phyloP scores from a whole-genome alignment of 2,797 vertebrate genomes.

The Typhlichthys subterraneus region DNA sequence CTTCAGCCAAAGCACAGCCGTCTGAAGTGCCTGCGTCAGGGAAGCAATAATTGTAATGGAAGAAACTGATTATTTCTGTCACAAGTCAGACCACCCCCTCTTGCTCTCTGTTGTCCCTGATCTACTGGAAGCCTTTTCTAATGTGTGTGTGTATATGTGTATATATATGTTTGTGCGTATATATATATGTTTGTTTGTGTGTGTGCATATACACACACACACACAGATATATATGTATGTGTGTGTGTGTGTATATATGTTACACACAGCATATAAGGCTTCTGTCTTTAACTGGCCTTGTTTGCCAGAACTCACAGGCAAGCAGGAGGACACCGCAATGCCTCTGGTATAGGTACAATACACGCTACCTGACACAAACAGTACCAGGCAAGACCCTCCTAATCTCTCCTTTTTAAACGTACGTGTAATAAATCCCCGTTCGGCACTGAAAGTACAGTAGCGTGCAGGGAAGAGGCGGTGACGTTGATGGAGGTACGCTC shows the following conservation, averaged over 20 bases:
- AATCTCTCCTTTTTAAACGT: neutral
- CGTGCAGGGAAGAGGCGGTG: constrained; percentile 22
- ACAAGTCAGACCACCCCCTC: constrained; percentile 16
- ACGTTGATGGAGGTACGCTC: neutral
- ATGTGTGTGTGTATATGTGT: no score
- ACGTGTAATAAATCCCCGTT: neutral
- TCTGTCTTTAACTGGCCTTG: constrained; percentile 51
- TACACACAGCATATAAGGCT: constrained; percentile 33
- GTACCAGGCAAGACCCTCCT: constrained; percentile 47
- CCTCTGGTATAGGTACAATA: constrained; percentile 61
- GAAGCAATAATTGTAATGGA: constrained; percentile 67
- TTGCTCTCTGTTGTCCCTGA: constrained; percentile 6
- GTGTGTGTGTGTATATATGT: constrained; percentile 24
- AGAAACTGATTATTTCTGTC: constrained; percentile 24
- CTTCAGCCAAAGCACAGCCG: constrained; percentile 70
- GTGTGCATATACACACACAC: no score
- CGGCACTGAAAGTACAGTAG: neutral
- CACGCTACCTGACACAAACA: constrained; percentile 53
- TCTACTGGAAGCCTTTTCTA: constrained; percentile 9
- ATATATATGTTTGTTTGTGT: constrained; percentile 32
- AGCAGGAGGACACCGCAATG: constrained; percentile 70
- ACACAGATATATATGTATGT: constrained; percentile 6
- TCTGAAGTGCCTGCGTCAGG: constrained; percentile 76
- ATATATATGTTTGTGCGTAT: constrained; percentile 32
- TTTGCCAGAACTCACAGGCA: constrained; percentile 53